A percentile compares a stretch with the other conserved stretches of the same genome.
Conservation (phyloP, 2,797 vertebrate species). For the Labroides dimidiatus region DNA sequence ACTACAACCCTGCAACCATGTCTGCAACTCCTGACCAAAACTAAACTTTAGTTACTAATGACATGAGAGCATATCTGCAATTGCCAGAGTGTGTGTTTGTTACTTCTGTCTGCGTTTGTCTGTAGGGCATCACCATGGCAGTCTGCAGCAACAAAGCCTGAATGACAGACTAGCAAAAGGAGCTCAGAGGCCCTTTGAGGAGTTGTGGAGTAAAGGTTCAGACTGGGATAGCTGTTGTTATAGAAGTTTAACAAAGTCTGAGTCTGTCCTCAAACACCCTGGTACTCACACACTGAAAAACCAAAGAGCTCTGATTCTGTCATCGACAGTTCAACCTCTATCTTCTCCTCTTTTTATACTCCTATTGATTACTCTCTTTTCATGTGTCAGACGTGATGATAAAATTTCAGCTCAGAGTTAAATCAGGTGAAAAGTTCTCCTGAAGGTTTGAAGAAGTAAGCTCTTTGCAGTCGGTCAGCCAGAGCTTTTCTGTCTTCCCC, state of each 20-base stretch:
- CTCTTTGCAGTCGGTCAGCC: conserved; percentile 4
- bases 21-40: neutral
- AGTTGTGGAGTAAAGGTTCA: neutral
- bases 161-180: conserved; percentile 47
- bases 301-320: conserved; percentile 22
- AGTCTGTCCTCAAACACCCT: neutral
- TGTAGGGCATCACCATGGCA: conserved; percentile 57
- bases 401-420: conserved; percentile 5
- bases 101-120: conserved; percentile 1
- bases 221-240: neutral
- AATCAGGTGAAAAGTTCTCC: conserved; percentile 26
- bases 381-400: conserved; percentile 9
- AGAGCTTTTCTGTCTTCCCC: conserved; percentile 11
- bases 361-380: conserved; percentile 30
- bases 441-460: conserved; percentile 26
- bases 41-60: neutral
- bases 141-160: conserved; percentile 53
- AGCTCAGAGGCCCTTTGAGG: conserved; percentile 51
- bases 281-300: conserved; percentile 15
- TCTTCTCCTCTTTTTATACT: conserved; percentile 2
- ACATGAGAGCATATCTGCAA: neutral
- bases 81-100: neutral
- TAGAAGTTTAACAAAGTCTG: neutral
- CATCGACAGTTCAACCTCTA: conserved; percentile 5
- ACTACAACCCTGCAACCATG: neutral